Base-by-base conservation (phyloP, 2,888 invertebrate genomes). In the Portevinia maculata region DNA sequence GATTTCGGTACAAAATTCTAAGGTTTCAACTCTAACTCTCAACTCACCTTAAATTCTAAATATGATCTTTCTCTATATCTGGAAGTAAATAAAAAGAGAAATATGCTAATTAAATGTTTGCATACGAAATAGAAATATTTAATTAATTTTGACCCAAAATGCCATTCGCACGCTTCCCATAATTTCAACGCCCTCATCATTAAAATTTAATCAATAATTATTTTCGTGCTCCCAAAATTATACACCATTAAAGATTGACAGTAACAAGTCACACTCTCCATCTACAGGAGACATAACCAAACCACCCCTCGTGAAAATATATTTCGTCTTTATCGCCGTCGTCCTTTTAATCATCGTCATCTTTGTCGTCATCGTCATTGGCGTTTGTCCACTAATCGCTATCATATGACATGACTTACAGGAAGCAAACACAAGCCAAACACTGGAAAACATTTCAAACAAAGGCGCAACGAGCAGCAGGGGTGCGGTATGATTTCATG, bases 321-420 rank as follows among this genome's bases (percentile, higher is more conserved):
- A 60, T 52, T 60, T 46, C 30, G 6, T 78, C 34, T 30, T 55
- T 5, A 30, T 41, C 21, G 32, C 1, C 39, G 30, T 41, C 9
- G 8, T 44, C 44, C 34, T 34, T 34, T 8, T 34, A 9, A 30
- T 52, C 52, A 17, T 60, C 11, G 41, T 50, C 52, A 24, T 52
- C 52, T 19, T 70, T 28, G 39, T 69, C 53, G 52, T 46, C 62
- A 50, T 69, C 48, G 34, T 69, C 55, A 76, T 69, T 71, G 79
- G 55, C 60, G 79, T 50, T 52, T 44, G 15, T 34, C 69, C 69
- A 74, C 79, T 79, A 79, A 79, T 79, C 67, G 79, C 62, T 64
- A 79, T 74, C 79, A 79, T 62, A 79, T 79, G 79, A 65, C 55
- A 50, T 74, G 69, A 62, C 74, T 71, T 71, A 71, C 60, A 53